Evolutionary conservation across 2,113 vertebrate species (phyloP).

Genomic region (Chiloscyllium plagiosum): DNA sequence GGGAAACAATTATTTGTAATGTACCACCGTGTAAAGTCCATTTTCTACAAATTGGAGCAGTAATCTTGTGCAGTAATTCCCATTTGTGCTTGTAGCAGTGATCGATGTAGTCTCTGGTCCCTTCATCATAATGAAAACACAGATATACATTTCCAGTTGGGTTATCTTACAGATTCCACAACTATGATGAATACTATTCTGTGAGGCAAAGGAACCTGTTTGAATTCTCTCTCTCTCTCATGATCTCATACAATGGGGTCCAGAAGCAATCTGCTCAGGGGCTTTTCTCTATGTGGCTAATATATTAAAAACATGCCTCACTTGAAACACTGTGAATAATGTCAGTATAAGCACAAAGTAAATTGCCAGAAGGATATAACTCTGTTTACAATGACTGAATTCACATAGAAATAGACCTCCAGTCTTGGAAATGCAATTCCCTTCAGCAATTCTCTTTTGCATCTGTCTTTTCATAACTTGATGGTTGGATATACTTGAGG

Average conservation of each 20-base stretch:
- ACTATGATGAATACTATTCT: not conserved
- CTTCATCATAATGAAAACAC: not conserved
- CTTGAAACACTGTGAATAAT: not conserved
- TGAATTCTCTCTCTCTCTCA: not conserved
- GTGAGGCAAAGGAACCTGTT: not conserved
- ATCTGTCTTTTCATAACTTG: not conserved
- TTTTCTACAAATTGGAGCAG: not conserved
- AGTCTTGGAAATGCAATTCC: not conserved
- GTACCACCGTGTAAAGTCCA: not conserved
- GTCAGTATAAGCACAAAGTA: not conserved
- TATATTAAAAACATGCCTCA: not conserved
- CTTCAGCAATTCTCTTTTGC: not conserved
- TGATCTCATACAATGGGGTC: not conserved
- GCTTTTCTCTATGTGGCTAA: not conserved
- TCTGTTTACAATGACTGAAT: not conserved
- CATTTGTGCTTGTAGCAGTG: not conserved
- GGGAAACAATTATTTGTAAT: not conserved
- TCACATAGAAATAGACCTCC: not conserved
- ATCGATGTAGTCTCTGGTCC: not conserved
- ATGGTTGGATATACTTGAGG: not conserved
- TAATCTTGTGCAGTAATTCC: not conserved
- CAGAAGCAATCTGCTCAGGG: not conserved
- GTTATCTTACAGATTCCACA: not conserved
- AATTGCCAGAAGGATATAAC: not conserved
- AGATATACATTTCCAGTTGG: not conserved